These are phyloP conservation scores for Poecilia velifera DNA, from an alignment of 2,797 vertebrate species.

Conservation along the genomic window DNA sequence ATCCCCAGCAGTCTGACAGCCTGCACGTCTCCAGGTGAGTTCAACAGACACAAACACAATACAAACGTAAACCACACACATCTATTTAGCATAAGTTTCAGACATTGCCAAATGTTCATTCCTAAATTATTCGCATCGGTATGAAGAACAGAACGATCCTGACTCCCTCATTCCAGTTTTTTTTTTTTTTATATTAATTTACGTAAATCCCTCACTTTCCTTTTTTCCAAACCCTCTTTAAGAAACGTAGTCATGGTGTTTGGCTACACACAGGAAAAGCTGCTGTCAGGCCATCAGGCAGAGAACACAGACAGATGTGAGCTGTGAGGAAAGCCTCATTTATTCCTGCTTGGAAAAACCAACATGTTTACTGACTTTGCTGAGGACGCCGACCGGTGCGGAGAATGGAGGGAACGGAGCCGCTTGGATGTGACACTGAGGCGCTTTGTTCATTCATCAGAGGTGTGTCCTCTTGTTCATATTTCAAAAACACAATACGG, in stretches of 20 bases:
- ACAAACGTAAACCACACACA: background rate
- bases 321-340: conserved; percentile 54
- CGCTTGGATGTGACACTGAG: conserved; percentile 54
- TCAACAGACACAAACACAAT: background rate
- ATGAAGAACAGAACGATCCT: background rate
- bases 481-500: conserved; percentile 26
- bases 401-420: conserved; percentile 36
- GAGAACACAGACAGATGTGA: conserved; percentile 30
- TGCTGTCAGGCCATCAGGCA: conserved; percentile 20
- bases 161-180: background rate
- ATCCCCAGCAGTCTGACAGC: background rate
- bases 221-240: conserved; percentile 8
- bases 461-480: conserved; percentile 32
- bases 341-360: conserved; percentile 60
- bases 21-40: background rate
- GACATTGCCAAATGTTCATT: background rate
- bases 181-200: background rate
- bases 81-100: background rate
- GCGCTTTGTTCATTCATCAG: conserved; percentile 21
- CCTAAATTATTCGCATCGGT: background rate
- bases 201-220: background rate
- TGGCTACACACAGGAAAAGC: conserved; percentile 16
- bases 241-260: background rate
- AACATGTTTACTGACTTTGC: conserved; percentile 66
- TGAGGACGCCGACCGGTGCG: conserved; percentile 39